Evolutionary conservation across 2,888 invertebrate genomes (phyloP).

Genomic region (Thyatira batis): DNA sequence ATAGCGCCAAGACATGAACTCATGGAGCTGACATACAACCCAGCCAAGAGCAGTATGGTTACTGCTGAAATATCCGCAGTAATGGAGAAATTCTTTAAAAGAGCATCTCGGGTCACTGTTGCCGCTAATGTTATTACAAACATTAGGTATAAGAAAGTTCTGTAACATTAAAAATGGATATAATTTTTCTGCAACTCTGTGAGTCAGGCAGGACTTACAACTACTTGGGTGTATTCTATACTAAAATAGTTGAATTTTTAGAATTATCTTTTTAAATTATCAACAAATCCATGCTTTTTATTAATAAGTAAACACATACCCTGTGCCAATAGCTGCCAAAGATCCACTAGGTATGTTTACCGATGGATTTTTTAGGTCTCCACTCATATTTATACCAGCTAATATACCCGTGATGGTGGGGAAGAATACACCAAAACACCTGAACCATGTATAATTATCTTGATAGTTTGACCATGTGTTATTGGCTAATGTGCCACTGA

Average conservation of each 20-base stretch:
- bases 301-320: conserved; percentile 77
- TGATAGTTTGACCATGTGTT: conserved; percentile 92
- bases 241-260: too few relatives aligned
- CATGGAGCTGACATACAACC: conserved; percentile 97
- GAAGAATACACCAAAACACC: conserved; percentile 98
- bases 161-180: conserved; percentile 56
- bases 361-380: conserved; percentile 95
- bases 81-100: conserved; percentile 93
- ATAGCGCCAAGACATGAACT: conserved; percentile 97
- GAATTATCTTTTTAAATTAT: too few relatives aligned
- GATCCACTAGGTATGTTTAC: conserved; percentile 97
- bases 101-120: conserved; percentile 88
- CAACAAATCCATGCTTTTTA: background rate
- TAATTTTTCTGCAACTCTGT: background rate
- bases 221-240: too few relatives aligned
- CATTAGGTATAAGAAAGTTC: conserved; percentile 93
- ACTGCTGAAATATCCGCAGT: conserved; percentile 94
- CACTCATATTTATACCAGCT: conserved; percentile 99
- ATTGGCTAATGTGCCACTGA: conserved; percentile 88
- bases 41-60: conserved; percentile 91
- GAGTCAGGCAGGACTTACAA: too few relatives aligned
- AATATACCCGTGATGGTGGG: conserved; percentile 98
- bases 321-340: conserved; percentile 94
- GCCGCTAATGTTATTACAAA: conserved; percentile 95
- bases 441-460: conserved; percentile 94